Base-by-base conservation (phyloP, 1,140 invertebrate genomes). In the Bombus huntii region DNA sequence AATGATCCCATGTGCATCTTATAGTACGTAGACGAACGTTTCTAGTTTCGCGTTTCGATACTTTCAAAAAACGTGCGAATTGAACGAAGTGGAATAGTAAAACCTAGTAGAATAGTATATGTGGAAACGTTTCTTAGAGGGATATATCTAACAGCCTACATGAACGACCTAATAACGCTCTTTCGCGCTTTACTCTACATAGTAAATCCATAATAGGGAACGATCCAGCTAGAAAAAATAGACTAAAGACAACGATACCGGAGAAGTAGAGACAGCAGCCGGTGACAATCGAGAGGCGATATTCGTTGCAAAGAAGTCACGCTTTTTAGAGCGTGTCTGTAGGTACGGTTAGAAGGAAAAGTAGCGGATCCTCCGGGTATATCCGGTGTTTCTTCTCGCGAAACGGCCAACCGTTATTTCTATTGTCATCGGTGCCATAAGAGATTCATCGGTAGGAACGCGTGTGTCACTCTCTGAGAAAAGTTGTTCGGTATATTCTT, bases 351-450 rank as follows among this genome's bases (percentile, higher is more conserved):
- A 9, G 37, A 31, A 5, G 37, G 73, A 65, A 73, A 85, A 71
- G n/a, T 53, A 85, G 83, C 78, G 42, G 83, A 73, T 73, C 83
- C 42, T n/a, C 70, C 15, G 6, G 6, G 44, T 62, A 10, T 62
- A 66, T 85, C 62, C 84, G 78, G 59, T 73, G 57, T 74, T 74
- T 70, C 78, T 74, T 75, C 84, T 81, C 70, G 79, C 78, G 25
- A 8, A 42, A 68, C 78, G 18, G 8, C 0, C 47, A 72, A 85
- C 78, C 37, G 70, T 81, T 81, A 85, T 68, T 85, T 70, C 78
- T 66, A 85, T 80, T 85, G 83, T 85, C 53, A 47, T 79, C 53
- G 68, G 47, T 76, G 34, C 2, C 37, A 66, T 71, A 81, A 47
- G 39, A 47, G 28, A 25, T 22, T 42, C 57, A 66, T 81, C 1